Percentiles rank a stretch among this genome's conserved stretches.
Evolutionary conservation across 2,113 vertebrate genomes (phyloP).

Genomic region (Tenebrosternarchus preto): DNA sequence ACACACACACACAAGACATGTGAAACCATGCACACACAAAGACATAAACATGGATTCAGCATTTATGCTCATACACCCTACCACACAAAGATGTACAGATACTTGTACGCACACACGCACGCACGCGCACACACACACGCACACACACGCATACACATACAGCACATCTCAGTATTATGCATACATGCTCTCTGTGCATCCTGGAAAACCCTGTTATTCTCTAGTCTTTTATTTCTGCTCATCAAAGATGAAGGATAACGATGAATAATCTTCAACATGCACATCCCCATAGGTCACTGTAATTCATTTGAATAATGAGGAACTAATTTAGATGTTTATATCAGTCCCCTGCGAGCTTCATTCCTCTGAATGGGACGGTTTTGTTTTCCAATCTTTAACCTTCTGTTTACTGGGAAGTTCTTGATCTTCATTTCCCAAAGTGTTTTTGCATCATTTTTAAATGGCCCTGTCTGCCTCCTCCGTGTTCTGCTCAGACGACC

Average conservation of each 20-base stretch:
- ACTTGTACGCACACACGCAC: background rate
- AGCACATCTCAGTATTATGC: background rate
- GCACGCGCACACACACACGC: background rate
- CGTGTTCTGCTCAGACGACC: background rate
- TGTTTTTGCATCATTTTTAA: background rate
- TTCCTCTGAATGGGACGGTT: background rate
- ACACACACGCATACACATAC: background rate
- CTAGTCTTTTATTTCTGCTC: too few species aligned
- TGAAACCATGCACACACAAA: too few species aligned
- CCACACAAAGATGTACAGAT: too few species aligned
- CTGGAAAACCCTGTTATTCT: too few species aligned
- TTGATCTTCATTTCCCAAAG: background rate
- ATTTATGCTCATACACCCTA: too few species aligned
- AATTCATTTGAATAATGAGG: background rate
- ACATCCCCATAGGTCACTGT: background rate
- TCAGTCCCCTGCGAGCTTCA: background rate
- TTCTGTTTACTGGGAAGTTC: background rate
- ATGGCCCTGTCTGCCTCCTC: background rate
- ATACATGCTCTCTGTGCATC: background rate
- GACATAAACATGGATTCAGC: too few species aligned
- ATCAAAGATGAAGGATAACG: background rate
- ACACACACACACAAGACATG: background rate
- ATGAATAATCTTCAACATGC: background rate
- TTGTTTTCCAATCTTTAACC: background rate
- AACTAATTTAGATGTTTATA: background rate